Evolutionary conservation across 1,140 invertebrate species (phyloP).

Genomic region (Subanguina moxae): DNA sequence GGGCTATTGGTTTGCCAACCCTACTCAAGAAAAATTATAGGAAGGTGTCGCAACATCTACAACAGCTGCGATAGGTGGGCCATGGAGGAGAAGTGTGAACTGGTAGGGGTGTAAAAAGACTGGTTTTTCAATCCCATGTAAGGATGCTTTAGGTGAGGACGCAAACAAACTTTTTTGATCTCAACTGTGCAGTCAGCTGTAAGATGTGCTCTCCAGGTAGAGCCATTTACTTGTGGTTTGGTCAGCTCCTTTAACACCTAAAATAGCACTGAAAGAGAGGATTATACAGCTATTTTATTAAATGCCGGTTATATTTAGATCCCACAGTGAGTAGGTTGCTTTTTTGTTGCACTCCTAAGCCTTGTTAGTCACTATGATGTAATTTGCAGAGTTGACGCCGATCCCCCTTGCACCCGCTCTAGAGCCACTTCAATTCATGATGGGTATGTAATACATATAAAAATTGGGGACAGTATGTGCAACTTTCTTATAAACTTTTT

Average conservation of each 20-base stretch:
- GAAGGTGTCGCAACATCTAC: slow-evolving; percentile 58
- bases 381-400: slow-evolving; percentile 44
- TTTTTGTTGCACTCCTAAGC: not conserved
- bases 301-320: slow-evolving; percentile 19
- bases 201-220: slow-evolving; percentile 47
- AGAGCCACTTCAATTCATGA: slow-evolving; percentile 58
- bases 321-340: slow-evolving; percentile 48
- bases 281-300: too few relatives aligned
- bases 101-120: slow-evolving; percentile 30
- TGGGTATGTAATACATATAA: too few relatives aligned
- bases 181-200: slow-evolving; percentile 57
- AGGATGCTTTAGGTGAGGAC: slow-evolving; percentile 20
- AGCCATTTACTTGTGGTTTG: too few relatives aligned
- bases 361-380: slow-evolving; percentile 13
- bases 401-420: slow-evolving; percentile 57
- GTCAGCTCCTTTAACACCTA: too few relatives aligned
- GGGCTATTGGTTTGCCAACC: not conserved
- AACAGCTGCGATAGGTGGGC: slow-evolving; percentile 59
- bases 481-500: too few relatives aligned
- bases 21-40: slow-evolving; percentile 34
- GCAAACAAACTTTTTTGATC: slow-evolving; percentile 59
- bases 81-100: slow-evolving; percentile 58
- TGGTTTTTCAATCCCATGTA: too few relatives aligned
- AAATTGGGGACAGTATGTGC: too few relatives aligned
- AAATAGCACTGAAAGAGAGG: too few relatives aligned